A percentile compares a stretch with the other conserved stretches of the same genome.
Conservation (phyloP, 2,797 vertebrate genomes). For the Adrianichthys oophorus region DNA sequence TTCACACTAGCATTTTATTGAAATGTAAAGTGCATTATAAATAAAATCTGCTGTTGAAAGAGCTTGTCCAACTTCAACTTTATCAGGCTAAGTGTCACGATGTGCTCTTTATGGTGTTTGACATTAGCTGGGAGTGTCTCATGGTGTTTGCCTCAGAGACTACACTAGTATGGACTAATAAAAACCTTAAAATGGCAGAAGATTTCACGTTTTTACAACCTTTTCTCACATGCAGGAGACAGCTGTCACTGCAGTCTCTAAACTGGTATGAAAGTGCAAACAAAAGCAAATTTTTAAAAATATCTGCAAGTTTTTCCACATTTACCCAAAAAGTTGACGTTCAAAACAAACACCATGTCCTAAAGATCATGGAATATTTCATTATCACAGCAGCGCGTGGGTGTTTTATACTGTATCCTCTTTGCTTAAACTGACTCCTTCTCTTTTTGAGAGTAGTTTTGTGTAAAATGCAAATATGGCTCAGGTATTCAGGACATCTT, state of each 20-base stretch:
- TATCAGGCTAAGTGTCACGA: too few species aligned
- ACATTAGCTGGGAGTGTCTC: too few species aligned
- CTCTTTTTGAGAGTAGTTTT: neutral
- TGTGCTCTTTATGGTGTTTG: too few species aligned
- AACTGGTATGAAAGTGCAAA: neutral
- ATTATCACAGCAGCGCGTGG: too few species aligned
- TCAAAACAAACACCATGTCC: neutral
- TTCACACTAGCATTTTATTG: too few species aligned
- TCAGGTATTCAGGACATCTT: neutral
- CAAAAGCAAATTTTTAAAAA: neutral
- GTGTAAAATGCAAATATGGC: constrained; percentile 5
- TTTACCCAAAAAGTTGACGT: neutral
- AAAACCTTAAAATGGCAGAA: constrained; percentile 22
- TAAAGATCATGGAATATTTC: neutral
- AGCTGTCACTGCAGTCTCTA: neutral
- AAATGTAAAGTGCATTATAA: too few species aligned
- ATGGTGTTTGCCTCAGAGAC: neutral
- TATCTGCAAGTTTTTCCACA: neutral
- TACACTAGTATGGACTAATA: constrained; percentile 11
- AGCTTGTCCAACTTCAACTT: too few species aligned
- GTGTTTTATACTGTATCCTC: too few species aligned
- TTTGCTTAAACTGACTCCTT: too few species aligned
- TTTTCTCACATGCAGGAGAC: neutral
- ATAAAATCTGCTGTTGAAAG: too few species aligned
- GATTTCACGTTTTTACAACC: constrained; percentile 2